phyloP scores from a whole-genome alignment of 2,888 invertebrate species.

The Ophioninae sp. region DNA sequence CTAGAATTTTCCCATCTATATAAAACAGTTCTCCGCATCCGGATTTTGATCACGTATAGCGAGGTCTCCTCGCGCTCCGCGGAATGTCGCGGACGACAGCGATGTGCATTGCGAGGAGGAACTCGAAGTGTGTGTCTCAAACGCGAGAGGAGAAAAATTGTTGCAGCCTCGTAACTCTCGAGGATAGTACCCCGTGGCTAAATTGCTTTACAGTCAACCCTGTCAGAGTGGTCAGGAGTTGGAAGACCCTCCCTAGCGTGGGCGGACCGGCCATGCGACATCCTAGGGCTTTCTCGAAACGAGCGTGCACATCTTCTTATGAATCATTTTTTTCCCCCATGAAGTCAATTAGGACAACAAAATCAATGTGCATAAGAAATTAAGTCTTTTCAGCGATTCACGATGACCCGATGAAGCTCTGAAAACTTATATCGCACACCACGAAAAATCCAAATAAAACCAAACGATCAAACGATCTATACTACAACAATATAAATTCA shows the following conservation, averaged over 20 bases:
- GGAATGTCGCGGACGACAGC: background rate
- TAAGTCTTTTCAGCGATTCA: background rate
- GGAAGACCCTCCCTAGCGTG: conserved; percentile 53
- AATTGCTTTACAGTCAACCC: conserved; percentile 27
- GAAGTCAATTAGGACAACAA: no score
- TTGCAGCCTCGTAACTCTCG: conserved; percentile 51
- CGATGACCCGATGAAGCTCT: background rate
- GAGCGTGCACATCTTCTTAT: background rate
- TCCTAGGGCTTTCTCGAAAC: background rate
- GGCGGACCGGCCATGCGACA: conserved; percentile 51
- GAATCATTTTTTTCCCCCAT: background rate
- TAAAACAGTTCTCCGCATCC: conserved; percentile 48
- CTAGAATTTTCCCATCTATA: background rate
- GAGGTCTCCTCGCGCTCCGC: conserved; percentile 6
- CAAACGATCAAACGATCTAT: background rate
- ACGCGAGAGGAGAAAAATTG: conserved; percentile 44
- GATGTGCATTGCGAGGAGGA: conserved; percentile 34
- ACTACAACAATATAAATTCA: background rate
- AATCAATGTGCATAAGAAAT: background rate
- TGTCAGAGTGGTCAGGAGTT: conserved; percentile 26
- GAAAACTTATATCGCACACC: background rate
- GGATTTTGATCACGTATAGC: conserved; percentile 43
- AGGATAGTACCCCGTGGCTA: conserved; percentile 44
- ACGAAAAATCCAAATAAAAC: background rate
- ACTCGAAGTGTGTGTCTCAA: conserved; percentile 33